Percentiles rank a stretch among this genome's conserved stretches.
These are phyloP conservation scores for Conopomorpha cramerella DNA, from an alignment of 1,140 invertebrate genomes.

Conservation along the genomic window DNA sequence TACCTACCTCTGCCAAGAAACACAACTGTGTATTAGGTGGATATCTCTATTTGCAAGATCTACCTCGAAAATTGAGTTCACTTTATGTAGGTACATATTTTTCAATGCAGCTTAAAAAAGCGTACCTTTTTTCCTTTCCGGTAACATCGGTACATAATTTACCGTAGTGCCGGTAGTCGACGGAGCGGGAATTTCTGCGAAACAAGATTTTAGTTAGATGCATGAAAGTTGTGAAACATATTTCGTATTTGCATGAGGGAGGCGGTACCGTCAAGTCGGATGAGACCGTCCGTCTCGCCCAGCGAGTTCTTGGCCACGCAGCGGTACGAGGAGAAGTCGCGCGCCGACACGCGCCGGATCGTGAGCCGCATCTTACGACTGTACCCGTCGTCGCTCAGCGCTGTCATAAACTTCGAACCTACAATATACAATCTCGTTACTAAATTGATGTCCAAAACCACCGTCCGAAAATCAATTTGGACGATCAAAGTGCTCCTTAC, in stretches of 20 bases:
- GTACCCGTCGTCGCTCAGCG: slow-evolving; percentile 78
- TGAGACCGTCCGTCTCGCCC: slow-evolving; percentile 89
- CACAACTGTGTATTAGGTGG: no score
- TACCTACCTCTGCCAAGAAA: no score
- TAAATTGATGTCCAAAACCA: slow-evolving; percentile 1
- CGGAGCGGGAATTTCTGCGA: slow-evolving; percentile 72
- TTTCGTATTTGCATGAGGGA: no score
- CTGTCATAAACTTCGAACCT: slow-evolving; percentile 87
- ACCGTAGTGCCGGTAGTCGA: slow-evolving; percentile 67
- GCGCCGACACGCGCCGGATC: slow-evolving; percentile 75
- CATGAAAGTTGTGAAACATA: no score
- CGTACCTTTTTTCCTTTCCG: slow-evolving; percentile 48
- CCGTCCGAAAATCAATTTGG: background rate
- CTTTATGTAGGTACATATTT: no score
- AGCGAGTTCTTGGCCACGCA: slow-evolving; percentile 95
- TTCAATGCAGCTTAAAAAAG: no score
- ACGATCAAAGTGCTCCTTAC: slow-evolving; percentile 58
- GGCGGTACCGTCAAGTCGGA: slow-evolving; percentile 92
- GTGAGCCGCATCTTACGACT: slow-evolving; percentile 88
- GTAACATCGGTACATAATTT: slow-evolving; percentile 49
- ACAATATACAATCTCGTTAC: slow-evolving; percentile 10
- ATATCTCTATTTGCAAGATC: no score
- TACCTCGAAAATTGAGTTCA: no score
- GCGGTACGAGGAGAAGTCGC: slow-evolving; percentile 86
- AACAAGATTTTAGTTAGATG: no score